Evolutionary conservation across 2,888 invertebrate species (phyloP).

Genomic region (Caenorhabditis becei): DNA sequence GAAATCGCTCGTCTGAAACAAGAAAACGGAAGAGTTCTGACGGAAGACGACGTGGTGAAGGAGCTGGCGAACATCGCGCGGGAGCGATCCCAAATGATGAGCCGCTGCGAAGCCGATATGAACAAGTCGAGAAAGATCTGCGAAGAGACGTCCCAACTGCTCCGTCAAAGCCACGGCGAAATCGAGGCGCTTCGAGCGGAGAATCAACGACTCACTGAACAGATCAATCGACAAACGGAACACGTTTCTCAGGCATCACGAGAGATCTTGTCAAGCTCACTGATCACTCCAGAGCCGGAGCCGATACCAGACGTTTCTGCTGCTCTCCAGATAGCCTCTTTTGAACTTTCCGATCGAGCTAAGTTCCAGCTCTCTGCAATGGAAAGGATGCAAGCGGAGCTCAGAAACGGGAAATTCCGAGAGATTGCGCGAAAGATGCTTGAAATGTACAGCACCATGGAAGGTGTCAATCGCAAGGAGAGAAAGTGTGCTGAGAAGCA

Average conservation of each 20-base stretch:
- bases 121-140: constrained; percentile 16
- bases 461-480: constrained; percentile 31
- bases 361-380: neutral
- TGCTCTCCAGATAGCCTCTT: neutral
- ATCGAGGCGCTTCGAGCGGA: constrained; percentile 4
- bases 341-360: neutral
- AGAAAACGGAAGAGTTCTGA: constrained; percentile 4
- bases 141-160: constrained; percentile 6
- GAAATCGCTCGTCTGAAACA: constrained; percentile 18
- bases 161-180: constrained; percentile 17
- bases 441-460: neutral
- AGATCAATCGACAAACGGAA: too few species aligned
- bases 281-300: neutral
- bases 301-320: neutral
- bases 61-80: neutral
- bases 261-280: too few species aligned
- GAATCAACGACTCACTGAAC: neutral
- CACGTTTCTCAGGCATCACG: too few species aligned
- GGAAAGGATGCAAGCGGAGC: constrained; percentile 9
- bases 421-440: neutral
- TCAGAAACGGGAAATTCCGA: neutral
- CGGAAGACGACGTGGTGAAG: neutral
- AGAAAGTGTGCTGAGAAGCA: constrained; percentile 40
- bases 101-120: constrained; percentile 21
- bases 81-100: constrained; percentile 6